These are phyloP conservation scores for Florisuga fusca DNA, from an alignment of 2,797 vertebrate species.

Conservation along the genomic window DNA sequence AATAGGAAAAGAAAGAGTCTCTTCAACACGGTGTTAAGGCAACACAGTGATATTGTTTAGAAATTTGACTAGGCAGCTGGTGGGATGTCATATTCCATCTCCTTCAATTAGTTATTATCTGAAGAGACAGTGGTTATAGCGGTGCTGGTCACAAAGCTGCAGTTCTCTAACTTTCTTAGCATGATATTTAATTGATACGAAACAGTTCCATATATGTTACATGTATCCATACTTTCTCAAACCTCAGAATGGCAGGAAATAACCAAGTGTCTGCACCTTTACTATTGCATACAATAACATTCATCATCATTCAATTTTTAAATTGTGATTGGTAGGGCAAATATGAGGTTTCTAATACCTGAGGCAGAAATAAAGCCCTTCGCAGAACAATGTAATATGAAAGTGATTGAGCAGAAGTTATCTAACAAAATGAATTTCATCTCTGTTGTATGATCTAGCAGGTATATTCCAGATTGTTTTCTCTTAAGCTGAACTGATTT, in stretches of 20 bases:
- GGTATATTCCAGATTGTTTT: background rate
- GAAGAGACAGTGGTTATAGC: background rate
- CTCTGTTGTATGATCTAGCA: background rate
- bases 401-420: background rate
- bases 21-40: background rate
- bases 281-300: background rate
- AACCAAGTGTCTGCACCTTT: background rate
- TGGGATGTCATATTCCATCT: background rate
- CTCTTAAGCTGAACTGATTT: background rate
- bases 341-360: background rate
- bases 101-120: background rate
- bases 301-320: background rate
- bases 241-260: background rate
- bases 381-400: background rate
- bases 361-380: background rate
- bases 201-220: background rate
- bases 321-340: background rate
- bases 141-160: background rate
- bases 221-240: background rate
- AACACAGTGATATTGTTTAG: background rate
- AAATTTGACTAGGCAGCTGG: background rate
- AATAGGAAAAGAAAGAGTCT: background rate
- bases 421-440: background rate
- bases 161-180: background rate
- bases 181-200: background rate